phyloP scores from a whole-genome alignment of 2,888 invertebrate species.

The Lepidocyrtoides sp. region DNA sequence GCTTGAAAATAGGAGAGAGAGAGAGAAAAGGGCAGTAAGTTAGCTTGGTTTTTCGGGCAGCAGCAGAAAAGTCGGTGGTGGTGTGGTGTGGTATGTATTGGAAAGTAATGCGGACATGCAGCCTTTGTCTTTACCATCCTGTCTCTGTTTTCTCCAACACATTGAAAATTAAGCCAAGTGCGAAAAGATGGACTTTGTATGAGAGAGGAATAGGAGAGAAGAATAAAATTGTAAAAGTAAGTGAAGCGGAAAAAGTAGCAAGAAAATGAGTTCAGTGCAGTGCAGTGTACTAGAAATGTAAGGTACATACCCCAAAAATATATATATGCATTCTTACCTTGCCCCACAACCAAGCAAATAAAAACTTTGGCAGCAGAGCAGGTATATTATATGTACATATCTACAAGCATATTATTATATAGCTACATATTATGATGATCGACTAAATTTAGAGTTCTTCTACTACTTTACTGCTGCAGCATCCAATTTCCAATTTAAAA shows the following conservation, averaged over 20 bases:
- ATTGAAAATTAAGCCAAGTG: neutral
- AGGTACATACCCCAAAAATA: neutral
- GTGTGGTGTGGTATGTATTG: no score
- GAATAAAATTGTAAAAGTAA: conserved; percentile 45
- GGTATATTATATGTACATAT: neutral
- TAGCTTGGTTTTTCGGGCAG: neutral
- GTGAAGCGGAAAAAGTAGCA: neutral
- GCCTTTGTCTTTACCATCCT: neutral
- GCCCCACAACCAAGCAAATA: neutral
- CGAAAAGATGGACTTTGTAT: neutral
- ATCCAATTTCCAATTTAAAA: conserved; percentile 67
- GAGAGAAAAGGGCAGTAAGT: neutral
- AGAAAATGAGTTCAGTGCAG: conserved; percentile 53
- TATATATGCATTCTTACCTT: neutral
- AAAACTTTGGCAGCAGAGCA: no score
- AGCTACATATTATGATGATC: neutral
- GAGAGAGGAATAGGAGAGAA: neutral
- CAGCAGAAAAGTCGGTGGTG: neutral
- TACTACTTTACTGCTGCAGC: neutral
- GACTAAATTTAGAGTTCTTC: neutral
- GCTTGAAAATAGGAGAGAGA: conserved; percentile 20
- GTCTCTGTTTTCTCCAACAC: neutral
- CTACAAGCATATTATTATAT: neutral
- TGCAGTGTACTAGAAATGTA: conserved; percentile 48
- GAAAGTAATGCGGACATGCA: conserved; percentile 45